These are phyloP conservation scores for Lepilemur ruficaudatus DNA, from an alignment of 2,797 vertebrate genomes.

Conservation along the genomic window DNA sequence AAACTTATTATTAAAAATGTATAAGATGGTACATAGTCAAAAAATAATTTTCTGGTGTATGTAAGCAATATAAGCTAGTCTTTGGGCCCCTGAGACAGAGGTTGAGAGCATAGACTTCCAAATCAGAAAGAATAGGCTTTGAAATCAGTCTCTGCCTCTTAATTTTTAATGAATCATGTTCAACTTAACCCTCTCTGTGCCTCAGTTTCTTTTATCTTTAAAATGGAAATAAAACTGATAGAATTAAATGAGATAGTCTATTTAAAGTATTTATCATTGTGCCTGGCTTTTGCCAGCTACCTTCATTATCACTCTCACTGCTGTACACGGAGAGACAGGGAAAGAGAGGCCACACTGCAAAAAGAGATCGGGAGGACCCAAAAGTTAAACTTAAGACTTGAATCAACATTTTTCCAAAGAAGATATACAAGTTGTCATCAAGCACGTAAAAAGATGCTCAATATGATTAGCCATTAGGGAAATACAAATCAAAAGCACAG, in stretches of 20 bases:
- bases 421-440: background rate
- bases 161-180: background rate
- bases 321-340: background rate
- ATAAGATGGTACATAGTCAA: background rate
- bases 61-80: background rate
- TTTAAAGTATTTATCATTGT: background rate
- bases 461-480: background rate
- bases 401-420: background rate
- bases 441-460: background rate
- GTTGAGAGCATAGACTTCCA: background rate
- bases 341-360: background rate
- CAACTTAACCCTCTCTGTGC: background rate
- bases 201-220: constrained; percentile 17
- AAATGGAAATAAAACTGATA: background rate
- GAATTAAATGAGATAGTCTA: background rate
- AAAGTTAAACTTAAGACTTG: background rate
- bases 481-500: background rate
- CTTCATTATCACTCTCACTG: background rate
- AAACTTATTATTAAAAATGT: constrained; percentile 45
- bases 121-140: background rate
- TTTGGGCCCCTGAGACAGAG: background rate
- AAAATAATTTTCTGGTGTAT: background rate
- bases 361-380: background rate
- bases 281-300: background rate
- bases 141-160: background rate